A percentile compares a stretch with the other conserved stretches of the same genome.
These are phyloP conservation scores for Dynastes tityus DNA, from an alignment of 2,888 invertebrate species.

Conservation along the genomic window DNA sequence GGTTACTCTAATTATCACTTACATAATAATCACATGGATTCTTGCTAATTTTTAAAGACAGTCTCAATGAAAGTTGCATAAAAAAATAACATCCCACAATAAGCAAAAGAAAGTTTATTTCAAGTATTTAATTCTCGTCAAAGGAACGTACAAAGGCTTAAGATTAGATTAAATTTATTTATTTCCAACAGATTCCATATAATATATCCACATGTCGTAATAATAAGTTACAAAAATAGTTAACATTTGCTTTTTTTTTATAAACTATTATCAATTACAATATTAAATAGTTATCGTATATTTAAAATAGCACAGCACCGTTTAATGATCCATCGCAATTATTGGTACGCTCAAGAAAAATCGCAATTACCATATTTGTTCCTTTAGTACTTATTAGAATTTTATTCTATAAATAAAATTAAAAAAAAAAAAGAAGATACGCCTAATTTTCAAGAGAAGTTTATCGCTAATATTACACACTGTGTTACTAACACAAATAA, in stretches of 20 bases:
- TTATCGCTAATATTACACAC: too few relatives aligned
- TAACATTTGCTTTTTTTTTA: slow-evolving; percentile 10
- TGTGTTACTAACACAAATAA: too few relatives aligned
- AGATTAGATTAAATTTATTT: slow-evolving; percentile 35
- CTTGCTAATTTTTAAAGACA: too few relatives aligned
- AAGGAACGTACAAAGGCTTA: slow-evolving; percentile 47
- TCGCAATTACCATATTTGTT: too few relatives aligned
- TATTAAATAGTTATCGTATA: slow-evolving; percentile 37
- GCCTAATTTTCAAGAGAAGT: too few relatives aligned
- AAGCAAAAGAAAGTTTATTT: slow-evolving; percentile 45
- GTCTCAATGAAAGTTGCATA: too few relatives aligned
- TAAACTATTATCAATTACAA: slow-evolving; percentile 2
- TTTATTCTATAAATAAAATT: too few relatives aligned
- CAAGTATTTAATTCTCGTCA: slow-evolving; percentile 5
- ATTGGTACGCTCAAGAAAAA: neutral
- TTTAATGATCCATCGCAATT: slow-evolving; percentile 9
- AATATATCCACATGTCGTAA: slow-evolving; percentile 24
- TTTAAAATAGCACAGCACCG: slow-evolving; percentile 46
- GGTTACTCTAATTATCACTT: too few relatives aligned
- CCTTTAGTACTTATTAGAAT: too few relatives aligned
- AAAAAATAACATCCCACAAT: neutral
- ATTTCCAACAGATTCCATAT: slow-evolving; percentile 24
- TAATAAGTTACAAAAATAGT: slow-evolving; percentile 42
- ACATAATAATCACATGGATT: too few relatives aligned
- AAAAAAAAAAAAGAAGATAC: too few relatives aligned